phyloP scores from a whole-genome alignment of 2,888 invertebrate genomes.

The Melanostoma scalare region DNA sequence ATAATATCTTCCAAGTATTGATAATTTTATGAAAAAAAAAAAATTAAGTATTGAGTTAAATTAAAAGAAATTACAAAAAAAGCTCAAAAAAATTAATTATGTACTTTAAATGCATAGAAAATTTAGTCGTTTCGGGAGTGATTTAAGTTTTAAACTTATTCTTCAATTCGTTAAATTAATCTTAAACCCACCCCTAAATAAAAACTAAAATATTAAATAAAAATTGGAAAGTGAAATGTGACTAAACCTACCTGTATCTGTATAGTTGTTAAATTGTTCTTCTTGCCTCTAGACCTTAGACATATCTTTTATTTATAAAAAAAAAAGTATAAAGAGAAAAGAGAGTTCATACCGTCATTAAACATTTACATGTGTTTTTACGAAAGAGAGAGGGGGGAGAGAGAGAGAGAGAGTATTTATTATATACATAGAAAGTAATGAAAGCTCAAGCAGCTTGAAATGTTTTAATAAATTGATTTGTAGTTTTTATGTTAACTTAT shows the following conservation, averaged over 20 bases:
- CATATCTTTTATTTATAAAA: conserved; percentile 41
- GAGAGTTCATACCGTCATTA: too few species aligned
- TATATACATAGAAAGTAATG: too few species aligned
- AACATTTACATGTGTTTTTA: too few species aligned
- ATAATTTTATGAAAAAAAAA: not conserved
- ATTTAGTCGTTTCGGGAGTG: too few species aligned
- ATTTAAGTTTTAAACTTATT: not conserved
- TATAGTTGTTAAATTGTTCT: conserved; percentile 60
- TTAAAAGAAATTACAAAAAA: too few species aligned
- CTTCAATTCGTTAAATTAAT: not conserved
- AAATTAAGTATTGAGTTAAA: not conserved
- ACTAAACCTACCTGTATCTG: conserved; percentile 27
- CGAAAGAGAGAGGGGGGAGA: too few species aligned
- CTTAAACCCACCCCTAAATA: conserved; percentile 17
- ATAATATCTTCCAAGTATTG: conserved; percentile 38
- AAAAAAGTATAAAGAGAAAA: too few species aligned
- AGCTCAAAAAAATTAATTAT: too few species aligned
- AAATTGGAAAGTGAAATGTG: conserved; percentile 7
- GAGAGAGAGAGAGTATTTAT: too few species aligned
- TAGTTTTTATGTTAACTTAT: not conserved
- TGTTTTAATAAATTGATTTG: not conserved
- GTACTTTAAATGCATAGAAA: too few species aligned
- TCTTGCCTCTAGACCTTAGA: conserved; percentile 63
- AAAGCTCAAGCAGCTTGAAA: too few species aligned
- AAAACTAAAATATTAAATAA: not conserved